Evolutionary conservation across 2,888 invertebrate genomes (phyloP), one percentile per base, ranked within the genome.

Genomic region (Baccha elongata): DNA sequence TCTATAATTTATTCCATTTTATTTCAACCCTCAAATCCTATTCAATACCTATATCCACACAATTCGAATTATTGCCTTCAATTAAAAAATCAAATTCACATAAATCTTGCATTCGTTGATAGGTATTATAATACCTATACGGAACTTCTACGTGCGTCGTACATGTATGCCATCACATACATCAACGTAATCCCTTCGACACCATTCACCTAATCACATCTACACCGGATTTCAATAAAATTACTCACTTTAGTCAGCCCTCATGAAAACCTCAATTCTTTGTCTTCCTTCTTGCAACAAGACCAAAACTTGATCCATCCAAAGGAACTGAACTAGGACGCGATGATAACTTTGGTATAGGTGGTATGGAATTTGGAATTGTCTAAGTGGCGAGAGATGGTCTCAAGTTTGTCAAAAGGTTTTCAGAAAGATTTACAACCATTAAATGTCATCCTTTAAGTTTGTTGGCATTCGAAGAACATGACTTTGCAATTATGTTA

Each of bases 401-500:
- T 72, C 72, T 71, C 67, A 76, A 76, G 71, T 72, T 76, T 81
- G 76, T 76, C 81, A 76, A 76, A 76, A 76, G 81, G 76, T 76
- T 72, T 79, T 81, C 37, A 67, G 74, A 58, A 64, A 81, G 81
- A 81, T 81, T 81, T 81, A 81, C 81, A 81, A 72, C 76, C 81
- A 76, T 81, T 81, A 81, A 76, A 81, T 81, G 81, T 76, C 81
- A 71, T 76, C 76, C 67, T 76, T 67, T 81, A 81, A 81, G 76
- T 81, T 81, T 67, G 75, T 71, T 76, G 71, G 75, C 81, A 81
- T 76, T 72, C 46, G 58, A 35, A 72, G 76, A 71, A 81, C 81
- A 81, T 81, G 81, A 81, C 76, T 81, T 81, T 81, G 81, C 81
- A 81, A 81, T 81, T 81, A 81, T 81, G 81, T 76, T 81, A 76